A percentile compares a stretch with the other conserved stretches of the same genome.
phyloP scores from a whole-genome alignment of 2,113 vertebrate genomes.

The Natator depressus region DNA sequence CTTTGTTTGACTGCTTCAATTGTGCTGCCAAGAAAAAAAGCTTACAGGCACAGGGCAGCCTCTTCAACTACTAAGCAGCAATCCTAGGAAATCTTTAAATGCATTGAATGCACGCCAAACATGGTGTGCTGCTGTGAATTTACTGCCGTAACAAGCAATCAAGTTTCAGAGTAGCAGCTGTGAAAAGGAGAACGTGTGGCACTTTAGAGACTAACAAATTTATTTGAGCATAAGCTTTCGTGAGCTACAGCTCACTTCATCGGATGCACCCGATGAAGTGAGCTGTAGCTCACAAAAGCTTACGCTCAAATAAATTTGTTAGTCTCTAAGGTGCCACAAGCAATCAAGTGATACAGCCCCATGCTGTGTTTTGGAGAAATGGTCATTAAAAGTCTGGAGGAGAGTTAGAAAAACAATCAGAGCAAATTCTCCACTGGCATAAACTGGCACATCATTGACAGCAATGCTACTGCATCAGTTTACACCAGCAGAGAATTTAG shows the following conservation, averaged over 20 bases:
- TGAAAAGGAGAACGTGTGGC: too few species aligned
- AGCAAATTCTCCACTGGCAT: not conserved
- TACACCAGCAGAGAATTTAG: not conserved
- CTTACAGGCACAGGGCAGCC: not conserved
- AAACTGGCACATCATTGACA: not conserved
- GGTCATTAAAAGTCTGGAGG: not conserved
- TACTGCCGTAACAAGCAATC: rapidly evolving
- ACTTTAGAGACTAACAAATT: too few species aligned
- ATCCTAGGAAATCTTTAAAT: not conserved
- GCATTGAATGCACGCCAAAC: rapidly evolving
- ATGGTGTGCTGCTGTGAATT: not conserved
- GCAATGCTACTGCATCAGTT: not conserved
- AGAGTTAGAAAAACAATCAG: not conserved
- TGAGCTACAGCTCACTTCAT: too few species aligned
- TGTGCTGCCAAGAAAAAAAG: not conserved
- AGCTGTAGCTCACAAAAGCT: too few species aligned
- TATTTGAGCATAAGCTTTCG: too few species aligned
- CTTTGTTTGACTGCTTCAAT: not conserved
- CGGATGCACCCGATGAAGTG: too few species aligned
- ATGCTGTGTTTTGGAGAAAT: rapidly evolving
- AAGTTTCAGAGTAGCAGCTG: too few species aligned
- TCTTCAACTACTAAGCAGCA: not conserved
- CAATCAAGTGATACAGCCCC: rapidly evolving
- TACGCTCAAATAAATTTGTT: too few species aligned
- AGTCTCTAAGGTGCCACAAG: rapidly evolving